Evolutionary conservation across 2,113 vertebrate genomes (phyloP).

Genomic region (Syngnathus typhle): DNA sequence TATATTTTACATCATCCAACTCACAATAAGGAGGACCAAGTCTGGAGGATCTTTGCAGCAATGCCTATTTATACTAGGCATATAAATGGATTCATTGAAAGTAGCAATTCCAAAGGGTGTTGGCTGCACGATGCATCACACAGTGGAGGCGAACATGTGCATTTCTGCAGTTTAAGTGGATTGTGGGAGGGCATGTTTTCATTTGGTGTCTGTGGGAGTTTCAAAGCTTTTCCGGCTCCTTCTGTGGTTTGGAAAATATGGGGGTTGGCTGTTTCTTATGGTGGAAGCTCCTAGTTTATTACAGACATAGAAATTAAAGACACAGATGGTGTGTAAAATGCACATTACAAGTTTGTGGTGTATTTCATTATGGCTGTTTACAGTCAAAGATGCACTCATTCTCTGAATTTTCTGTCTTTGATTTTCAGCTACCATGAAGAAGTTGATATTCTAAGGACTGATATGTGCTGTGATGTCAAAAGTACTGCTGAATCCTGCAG

Average conservation of each 20-base stretch:
- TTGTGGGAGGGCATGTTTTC: constrained; percentile 36
- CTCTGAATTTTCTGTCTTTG: not conserved
- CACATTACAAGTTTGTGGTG: constrained; percentile 16
- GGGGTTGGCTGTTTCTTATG: constrained; percentile 21
- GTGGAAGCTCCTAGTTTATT: constrained; percentile 20
- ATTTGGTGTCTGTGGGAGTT: constrained; percentile 44
- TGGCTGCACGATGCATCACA: constrained; percentile 32
- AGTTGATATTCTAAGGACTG: constrained; percentile 66
- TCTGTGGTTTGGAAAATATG: constrained; percentile 52
- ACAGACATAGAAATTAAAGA: constrained; percentile 28
- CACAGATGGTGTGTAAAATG: constrained; percentile 20
- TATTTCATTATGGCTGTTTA: constrained; percentile 2
- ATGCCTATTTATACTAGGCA: not conserved
- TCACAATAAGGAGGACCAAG: constrained; percentile 6
- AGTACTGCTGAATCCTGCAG: constrained; percentile 23
- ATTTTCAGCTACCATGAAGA: constrained; percentile 71
- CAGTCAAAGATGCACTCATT: not conserved
- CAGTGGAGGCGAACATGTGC: constrained; percentile 15
- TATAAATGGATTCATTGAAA: constrained; percentile 32
- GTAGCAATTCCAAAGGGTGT: constrained; percentile 60
- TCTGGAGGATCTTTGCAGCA: not conserved
- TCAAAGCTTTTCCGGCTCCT: constrained; percentile 48
- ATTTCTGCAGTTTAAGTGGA: constrained; percentile 13
- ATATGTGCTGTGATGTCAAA: constrained; percentile 18
- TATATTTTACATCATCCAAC: constrained; percentile 17